phyloP scores from a whole-genome alignment of 1,140 invertebrate genomes.

The Bombus affinis region DNA sequence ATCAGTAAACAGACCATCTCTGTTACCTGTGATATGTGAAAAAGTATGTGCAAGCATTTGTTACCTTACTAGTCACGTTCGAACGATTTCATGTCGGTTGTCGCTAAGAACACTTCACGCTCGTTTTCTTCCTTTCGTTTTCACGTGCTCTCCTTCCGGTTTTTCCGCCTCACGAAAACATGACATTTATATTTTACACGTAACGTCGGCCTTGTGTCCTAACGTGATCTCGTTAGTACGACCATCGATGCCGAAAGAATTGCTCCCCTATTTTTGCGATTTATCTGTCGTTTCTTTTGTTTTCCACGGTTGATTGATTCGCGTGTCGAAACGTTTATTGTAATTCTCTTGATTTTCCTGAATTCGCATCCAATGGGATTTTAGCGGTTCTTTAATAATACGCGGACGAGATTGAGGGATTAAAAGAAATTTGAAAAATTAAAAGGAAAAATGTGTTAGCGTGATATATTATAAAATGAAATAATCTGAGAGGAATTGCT shows the following conservation, averaged over 20 bases:
- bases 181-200: conserved; percentile 16
- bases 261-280: neutral
- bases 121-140: conserved; percentile 41
- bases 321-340: neutral
- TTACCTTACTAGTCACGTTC: conserved; percentile 52
- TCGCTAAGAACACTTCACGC: conserved; percentile 30
- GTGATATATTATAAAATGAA: too few relatives aligned
- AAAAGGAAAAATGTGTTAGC: too few relatives aligned
- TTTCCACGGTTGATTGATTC: neutral
- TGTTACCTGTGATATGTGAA: too few relatives aligned
- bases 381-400: neutral
- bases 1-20: neutral
- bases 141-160: conserved; percentile 8
- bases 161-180: neutral
- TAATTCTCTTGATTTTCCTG: neutral
- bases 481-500: neutral
- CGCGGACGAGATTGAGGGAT: too few relatives aligned
- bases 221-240: conserved; percentile 19
- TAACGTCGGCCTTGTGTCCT: neutral
- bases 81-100: conserved; percentile 26
- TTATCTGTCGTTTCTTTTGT: neutral
- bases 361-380: neutral
- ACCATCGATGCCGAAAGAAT: neutral
- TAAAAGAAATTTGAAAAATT: neutral
- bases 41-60: conserved; percentile 17